phyloP scores from a whole-genome alignment of 2,888 invertebrate genomes.

The Asteroscopus sphinx region DNA sequence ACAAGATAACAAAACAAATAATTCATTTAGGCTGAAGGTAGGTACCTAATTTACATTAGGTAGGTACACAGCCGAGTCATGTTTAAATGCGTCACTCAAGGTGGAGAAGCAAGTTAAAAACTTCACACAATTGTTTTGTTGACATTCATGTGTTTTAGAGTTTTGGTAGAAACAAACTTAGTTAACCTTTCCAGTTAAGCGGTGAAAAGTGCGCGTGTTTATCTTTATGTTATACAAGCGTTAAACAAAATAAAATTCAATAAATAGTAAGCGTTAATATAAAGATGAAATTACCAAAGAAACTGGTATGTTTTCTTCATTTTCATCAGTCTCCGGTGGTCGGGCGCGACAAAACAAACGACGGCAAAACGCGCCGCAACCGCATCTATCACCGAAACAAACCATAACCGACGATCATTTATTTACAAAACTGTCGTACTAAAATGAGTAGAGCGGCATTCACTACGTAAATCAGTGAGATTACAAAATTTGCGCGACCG shows the following conservation, averaged over 20 bases:
- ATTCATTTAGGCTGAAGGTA: too few relatives aligned
- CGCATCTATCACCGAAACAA: slow-evolving; percentile 72
- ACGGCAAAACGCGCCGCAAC: slow-evolving; percentile 79
- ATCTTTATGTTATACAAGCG: slow-evolving; percentile 1
- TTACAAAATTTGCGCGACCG: slow-evolving; percentile 56
- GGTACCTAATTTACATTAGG: too few relatives aligned
- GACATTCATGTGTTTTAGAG: not conserved
- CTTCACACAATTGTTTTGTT: not conserved
- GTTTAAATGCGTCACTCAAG: slow-evolving; percentile 32
- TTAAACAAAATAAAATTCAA: not conserved
- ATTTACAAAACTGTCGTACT: slow-evolving; percentile 51
- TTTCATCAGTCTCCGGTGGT: slow-evolving; percentile 57
- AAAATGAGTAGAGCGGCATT: slow-evolving; percentile 45
- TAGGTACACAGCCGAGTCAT: too few relatives aligned
- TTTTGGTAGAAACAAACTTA: slow-evolving; percentile 11
- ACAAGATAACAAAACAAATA: too few relatives aligned
- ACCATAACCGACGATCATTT: slow-evolving; percentile 66
- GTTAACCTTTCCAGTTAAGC: slow-evolving; percentile 16
- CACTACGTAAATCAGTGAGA: slow-evolving; percentile 47
- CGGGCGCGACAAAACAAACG: slow-evolving; percentile 78
- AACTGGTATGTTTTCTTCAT: slow-evolving; percentile 64
- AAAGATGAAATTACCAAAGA: slow-evolving; percentile 71
- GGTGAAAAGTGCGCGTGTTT: slow-evolving; percentile 15
- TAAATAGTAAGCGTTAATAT: not conserved
- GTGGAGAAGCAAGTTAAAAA: slow-evolving; percentile 9